phyloP scores from a whole-genome alignment of 2,797 vertebrate species.

The Xenentodon cancila region DNA sequence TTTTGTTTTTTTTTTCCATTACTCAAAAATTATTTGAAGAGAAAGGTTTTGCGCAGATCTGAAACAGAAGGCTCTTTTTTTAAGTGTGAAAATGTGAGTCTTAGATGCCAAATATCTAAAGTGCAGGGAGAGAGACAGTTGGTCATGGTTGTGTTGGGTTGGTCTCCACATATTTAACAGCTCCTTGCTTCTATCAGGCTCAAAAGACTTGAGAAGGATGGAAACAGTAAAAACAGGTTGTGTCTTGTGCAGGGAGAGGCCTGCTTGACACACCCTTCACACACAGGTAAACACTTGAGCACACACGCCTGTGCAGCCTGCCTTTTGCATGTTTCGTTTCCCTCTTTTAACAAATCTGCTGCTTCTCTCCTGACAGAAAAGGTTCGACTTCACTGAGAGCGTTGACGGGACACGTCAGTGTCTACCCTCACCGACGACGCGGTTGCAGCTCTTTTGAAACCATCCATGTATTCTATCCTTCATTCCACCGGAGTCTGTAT shows the following conservation, averaged over 20 bases:
- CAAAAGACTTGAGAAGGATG: constrained; percentile 47
- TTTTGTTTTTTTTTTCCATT: constrained; percentile 21
- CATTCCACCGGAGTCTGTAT: constrained; percentile 99
- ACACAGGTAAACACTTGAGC: constrained; percentile 20
- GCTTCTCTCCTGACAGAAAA: constrained; percentile 45
- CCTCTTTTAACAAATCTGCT: constrained; percentile 37
- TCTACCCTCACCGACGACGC: too few relatives aligned
- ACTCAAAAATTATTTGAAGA: constrained; percentile 44
- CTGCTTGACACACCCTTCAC: constrained; percentile 60
- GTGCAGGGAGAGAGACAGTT: too few relatives aligned
- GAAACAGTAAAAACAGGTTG: constrained; percentile 62
- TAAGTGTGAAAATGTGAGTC: too few relatives aligned
- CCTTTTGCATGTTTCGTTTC: constrained; percentile 46
- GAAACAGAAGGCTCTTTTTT: too few relatives aligned
- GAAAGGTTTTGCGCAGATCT: not conserved
- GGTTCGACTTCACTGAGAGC: constrained; percentile 7
- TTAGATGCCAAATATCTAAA: too few relatives aligned
- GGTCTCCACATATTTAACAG: constrained; percentile 54
- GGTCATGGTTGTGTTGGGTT: constrained; percentile 31
- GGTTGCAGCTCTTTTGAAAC: constrained; percentile 63
- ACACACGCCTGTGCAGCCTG: constrained; percentile 32
- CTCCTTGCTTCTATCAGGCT: constrained; percentile 40
- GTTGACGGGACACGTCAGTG: constrained; percentile 2
- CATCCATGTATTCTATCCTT: constrained; percentile 94
- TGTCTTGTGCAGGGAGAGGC: constrained; percentile 75